Percentiles rank a stretch among this genome's conserved stretches.
phyloP scores from a whole-genome alignment of 1,140 invertebrate species.

The Xylocopa sonorina region DNA sequence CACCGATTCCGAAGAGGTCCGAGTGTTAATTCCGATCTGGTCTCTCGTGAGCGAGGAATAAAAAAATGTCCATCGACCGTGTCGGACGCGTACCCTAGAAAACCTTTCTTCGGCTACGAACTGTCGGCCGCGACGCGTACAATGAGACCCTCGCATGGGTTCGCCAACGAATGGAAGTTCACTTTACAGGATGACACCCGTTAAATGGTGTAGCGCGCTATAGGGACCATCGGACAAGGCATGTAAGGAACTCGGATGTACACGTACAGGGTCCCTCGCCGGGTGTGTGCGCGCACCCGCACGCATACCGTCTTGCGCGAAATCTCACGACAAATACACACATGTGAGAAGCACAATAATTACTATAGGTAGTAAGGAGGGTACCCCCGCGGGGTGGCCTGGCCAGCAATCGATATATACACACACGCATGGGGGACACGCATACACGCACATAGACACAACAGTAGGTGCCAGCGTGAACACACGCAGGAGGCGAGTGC shows the following conservation, averaged over 20 bases:
- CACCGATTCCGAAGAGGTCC: no score
- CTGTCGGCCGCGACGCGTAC: background rate
- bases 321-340: slow-evolving; percentile 74
- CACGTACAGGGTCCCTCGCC: slow-evolving; percentile 44
- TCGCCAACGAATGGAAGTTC: slow-evolving; percentile 53
- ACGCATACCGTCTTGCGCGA: slow-evolving; percentile 50
- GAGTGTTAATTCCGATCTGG: background rate
- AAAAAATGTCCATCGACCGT: background rate
- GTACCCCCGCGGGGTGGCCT: slow-evolving; percentile 68
- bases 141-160: slow-evolving; percentile 27
- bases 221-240: slow-evolving; percentile 73
- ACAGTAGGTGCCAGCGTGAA: slow-evolving; percentile 31
- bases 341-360: slow-evolving; percentile 78
- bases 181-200: slow-evolving; percentile 75
- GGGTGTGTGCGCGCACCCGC: slow-evolving; percentile 51
- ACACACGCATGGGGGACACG: slow-evolving; percentile 66
- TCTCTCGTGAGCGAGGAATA: background rate
- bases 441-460: slow-evolving; percentile 46
- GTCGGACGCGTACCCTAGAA: background rate
- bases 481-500: slow-evolving; percentile 48
- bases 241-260: slow-evolving; percentile 72
- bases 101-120: background rate
- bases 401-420: slow-evolving; percentile 81
- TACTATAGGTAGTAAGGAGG: slow-evolving; percentile 75
- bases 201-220: slow-evolving; percentile 74